Evolutionary conservation across 2,797 vertebrate genomes (phyloP), one percentile per base, ranked within the genome.

Genomic region (Chaetophractus vellerosus): DNA sequence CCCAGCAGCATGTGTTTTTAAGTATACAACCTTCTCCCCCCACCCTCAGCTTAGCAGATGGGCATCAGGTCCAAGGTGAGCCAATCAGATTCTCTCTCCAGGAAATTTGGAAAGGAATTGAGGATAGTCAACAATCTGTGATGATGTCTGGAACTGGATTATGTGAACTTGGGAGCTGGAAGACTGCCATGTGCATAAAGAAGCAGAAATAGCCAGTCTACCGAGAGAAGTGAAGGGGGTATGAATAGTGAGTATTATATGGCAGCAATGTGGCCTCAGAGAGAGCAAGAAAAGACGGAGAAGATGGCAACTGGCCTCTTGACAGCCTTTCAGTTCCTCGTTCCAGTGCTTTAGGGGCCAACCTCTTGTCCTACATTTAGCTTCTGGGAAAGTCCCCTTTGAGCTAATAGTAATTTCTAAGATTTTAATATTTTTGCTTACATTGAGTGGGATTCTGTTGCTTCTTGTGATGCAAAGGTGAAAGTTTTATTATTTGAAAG

Each of bases 401-500:
- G 28, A 66, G 45, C 26, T 4, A 38, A 63, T 6, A 14, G 33
- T 55, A 45, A 88, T 61, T 82, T 90, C 84, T 76, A 76, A 81
- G 80, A n/a, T 82, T 79, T 87, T 74, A 59, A 64, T 82, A 80
- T 90, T 55, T 90, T 64, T 59, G 38, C 6, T 72, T 59, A 61
- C 55, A 71, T 79, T 72, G 75, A 89, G 33, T 28, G 23, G 52
- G 12, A 81, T 64, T 83, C 21, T 41, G 4, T 66, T 72, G 55
- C 63, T 93, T 81, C 36, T 74, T 94, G n/a, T 52, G 15, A 81
- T 3, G 41, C 3, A 14, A 9, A 86, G 16, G 31, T 48, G 31
- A 76, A 90, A 64, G 11, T 66, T 92, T 90, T 85, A 89, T 86
- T 72, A 72, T 76, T 74, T 86, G 50, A 93, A 94, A 90, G 36